Evolutionary conservation across 1,140 invertebrate genomes (phyloP), one percentile per base, ranked within the genome.

Genomic region (Linepithema humile): DNA sequence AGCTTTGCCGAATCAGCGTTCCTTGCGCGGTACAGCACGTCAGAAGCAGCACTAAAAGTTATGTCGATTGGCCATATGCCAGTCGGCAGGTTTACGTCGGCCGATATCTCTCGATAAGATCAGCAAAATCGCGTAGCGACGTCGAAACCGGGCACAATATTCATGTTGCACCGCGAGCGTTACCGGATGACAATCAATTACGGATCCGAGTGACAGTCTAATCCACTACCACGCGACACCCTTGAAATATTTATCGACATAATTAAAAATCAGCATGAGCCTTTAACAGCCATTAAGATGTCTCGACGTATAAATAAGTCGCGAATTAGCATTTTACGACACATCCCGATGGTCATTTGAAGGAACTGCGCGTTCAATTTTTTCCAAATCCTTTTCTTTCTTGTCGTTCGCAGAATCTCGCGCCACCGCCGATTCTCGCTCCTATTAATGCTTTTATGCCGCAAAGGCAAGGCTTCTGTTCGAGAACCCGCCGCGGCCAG

Each of bases 271-370:
- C 45, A 64, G 62, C 29, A 15, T 26, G n/a, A 35, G 35, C 10
- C 45, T 65, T 29, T 74, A 83, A 75, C 50, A 62, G 29, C 35
- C 62, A 35, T 82, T 50, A 57, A 84, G 26, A 5, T 35, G 35
- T 74, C 12, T 9, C n/a, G 9, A 17, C 35, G 59, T 35, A 80
- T 82, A 82, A 74, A 74, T 86, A 82, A 85, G 40, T 5, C 29
- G 26, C 10, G 38, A 43, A 86, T 82, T 86, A 85, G 50, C 85
- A 69, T 85, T 74, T 86, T 53, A 82, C 53, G 62, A 62, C 59
- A 40, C 17, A 53, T 26, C 35, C 43, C 35, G 15, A 4, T 7
- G 32, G n/a, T 60, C 53, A 32, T 23, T 20, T 40, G 65, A 17
- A 59, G 69, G 57, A 82, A 74, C 53, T 45, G 20, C 69, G 40